Conservation (phyloP, 2,113 vertebrate species). For the Rhadina sibilatrix region DNA sequence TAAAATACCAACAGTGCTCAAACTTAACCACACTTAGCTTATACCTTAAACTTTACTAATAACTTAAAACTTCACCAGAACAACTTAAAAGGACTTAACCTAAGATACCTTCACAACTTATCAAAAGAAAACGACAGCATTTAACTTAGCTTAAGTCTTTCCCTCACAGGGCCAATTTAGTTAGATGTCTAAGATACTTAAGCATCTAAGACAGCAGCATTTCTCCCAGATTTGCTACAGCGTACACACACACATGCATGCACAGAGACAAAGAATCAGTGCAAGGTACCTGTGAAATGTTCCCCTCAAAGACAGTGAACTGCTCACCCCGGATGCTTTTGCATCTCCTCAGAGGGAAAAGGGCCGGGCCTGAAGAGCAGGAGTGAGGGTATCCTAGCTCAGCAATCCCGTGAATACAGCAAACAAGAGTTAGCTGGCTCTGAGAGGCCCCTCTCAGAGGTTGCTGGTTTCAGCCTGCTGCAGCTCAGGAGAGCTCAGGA, state of each 20-base stretch:
- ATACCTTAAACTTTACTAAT: background rate
- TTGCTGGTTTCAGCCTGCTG: background rate
- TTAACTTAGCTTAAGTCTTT: background rate
- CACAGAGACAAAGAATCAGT: background rate
- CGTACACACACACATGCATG: accelerated
- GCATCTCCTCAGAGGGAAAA: accelerated
- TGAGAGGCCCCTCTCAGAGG: background rate
- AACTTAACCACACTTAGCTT: accelerated
- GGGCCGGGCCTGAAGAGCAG: background rate
- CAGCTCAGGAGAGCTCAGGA: background rate
- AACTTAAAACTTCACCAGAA: background rate
- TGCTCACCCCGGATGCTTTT: background rate
- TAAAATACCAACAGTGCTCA: background rate
- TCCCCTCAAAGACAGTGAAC: background rate
- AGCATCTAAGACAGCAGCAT: background rate
- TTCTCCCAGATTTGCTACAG: background rate
- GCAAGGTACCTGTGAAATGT: background rate
- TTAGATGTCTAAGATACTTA: background rate
- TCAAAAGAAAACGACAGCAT: background rate
- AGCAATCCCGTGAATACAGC: background rate
- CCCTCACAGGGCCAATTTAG: background rate
- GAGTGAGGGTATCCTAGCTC: accelerated
- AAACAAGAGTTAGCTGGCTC: background rate
- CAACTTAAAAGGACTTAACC: background rate
- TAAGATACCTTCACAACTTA: background rate